Evolutionary conservation across 2,113 vertebrate genomes (phyloP), one percentile per base, ranked within the genome.

Genomic region (Centropus unirufus): DNA sequence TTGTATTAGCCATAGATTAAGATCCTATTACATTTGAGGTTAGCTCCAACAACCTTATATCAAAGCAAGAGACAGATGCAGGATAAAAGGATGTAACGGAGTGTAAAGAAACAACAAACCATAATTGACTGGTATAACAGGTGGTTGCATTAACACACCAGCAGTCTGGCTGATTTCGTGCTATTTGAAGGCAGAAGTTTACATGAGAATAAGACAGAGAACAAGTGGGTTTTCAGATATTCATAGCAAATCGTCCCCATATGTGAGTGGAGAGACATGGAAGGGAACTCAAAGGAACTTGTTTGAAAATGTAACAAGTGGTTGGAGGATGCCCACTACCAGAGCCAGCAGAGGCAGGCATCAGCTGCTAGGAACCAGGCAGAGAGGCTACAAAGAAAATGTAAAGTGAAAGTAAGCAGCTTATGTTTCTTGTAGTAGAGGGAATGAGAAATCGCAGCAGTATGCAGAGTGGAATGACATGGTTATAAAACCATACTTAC

Each of bases 131-230:
- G 47, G 39, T 92, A 49, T 93, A 95, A 96, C 96, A 96, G 91
- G 96, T 95, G 95, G 89, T 92, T 94, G 89, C 34, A 86, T 81
- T 92, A 92, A 78, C 47, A 90, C n/a, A 89, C 14, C 73, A 92
- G 64, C 86, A 95, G 29, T 40, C 42, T 86, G 88, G 26, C 68
- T 87, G 80, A 83, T 87, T 89, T 81, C 15, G 22, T 70, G 51
- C 44, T 90, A 18, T 44, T 89, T 3, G 1, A 27, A 64, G 32
- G 16, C 18, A 67, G 47, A 87, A 27, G 82, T 95, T 84, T 52
- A 92, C 68, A 90, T 23, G 75, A 59, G 26, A 77, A 8, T 58
- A 78, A 64, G 68, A 74, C 19, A 81, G 70, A 93, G 21, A 11
- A 72, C 32, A 87, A 78, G 19, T 36, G 16, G 6, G 64, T 93